These are phyloP conservation scores for Alosa alosa DNA, from an alignment of 2,113 vertebrate species.

Conservation along the genomic window DNA sequence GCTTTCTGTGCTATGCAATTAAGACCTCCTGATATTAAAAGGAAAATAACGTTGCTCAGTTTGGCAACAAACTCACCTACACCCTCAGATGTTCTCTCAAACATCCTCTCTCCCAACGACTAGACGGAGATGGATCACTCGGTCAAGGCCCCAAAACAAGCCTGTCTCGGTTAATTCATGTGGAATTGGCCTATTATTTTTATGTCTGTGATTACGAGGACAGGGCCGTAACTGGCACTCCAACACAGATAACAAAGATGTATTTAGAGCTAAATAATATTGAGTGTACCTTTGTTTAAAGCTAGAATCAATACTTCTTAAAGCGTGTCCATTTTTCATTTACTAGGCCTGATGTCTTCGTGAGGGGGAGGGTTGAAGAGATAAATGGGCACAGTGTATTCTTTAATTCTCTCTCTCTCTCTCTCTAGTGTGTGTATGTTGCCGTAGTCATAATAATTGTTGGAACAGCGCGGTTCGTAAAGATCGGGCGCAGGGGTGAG, in stretches of 20 bases:
- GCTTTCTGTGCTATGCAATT: neutral
- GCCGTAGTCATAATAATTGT: conserved; percentile 76
- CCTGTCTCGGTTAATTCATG: conserved; percentile 70
- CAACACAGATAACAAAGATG: conserved; percentile 80
- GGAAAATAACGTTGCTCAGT: neutral
- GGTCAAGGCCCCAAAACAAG: conserved; percentile 58
- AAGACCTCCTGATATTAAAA: neutral
- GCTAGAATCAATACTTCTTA: conserved; percentile 81
- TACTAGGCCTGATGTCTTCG: conserved; percentile 72
- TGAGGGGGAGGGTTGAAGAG: conserved; percentile 69
- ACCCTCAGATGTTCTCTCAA: neutral
- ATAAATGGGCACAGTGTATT: conserved; percentile 72
- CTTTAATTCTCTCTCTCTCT: conserved; percentile 65
- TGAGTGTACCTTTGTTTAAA: conserved; percentile 84
- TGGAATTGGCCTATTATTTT: conserved; percentile 79
- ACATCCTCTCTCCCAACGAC: neutral
- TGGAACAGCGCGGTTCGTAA: conserved; percentile 71
- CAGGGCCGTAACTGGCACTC: conserved; percentile 70
- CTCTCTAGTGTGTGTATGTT: conserved; percentile 43
- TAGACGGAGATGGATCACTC: conserved; percentile 64
- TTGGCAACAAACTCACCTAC: neutral
- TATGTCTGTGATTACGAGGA: conserved; percentile 78
- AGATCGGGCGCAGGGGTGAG: conserved; percentile 62
- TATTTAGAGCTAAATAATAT: conserved; percentile 84
- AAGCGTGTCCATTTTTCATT: conserved; percentile 83